Base-by-base conservation (phyloP, 2,888 invertebrate genomes). In the Philhelius pedissequus region DNA sequence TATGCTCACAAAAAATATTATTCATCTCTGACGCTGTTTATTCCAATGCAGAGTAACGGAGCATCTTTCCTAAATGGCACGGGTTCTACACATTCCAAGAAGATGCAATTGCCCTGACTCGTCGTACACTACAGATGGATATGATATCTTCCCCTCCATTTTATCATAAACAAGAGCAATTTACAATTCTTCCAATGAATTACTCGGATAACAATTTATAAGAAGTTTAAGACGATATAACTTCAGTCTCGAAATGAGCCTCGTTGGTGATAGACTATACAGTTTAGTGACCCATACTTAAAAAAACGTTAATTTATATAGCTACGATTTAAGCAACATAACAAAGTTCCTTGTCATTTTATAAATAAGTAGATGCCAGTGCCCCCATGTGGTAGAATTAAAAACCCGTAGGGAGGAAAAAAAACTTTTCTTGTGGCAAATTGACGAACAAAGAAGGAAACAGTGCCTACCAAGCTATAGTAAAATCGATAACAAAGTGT, bases 401-500 rank as follows among this genome's bases (percentile, higher is more conserved):
- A 15, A 32, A 52, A 45, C 35, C n/a, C n/a, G n/a, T n/a, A n/a
- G 35, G 20, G 22, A 20, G 27, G 20, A 9, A 9, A 54, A 32
- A 6, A 54, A 9, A 35, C 22, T 4, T 15, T 52, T 38, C 22
- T 32, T 60, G 35, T 60, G 5, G 9, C 18, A 25, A 43, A 30
- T 35, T 62, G 7, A 71, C 20, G 45, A 50, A 27, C 20, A 54
- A 50, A 27, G 22, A 68, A 74, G 48, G 38, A 80, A 60, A 68
- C 73, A 73, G 32, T 54, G n/a, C 62, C 45, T 9, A 13, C 9
- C n/a, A n/a, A n/a, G n/a, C n/a, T 45, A n/a, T 25, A 8, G 58
- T 68, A 79, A 77, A 83, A 83, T 83, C 83, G 22, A 83, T 83
- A 83, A 11, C 20, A 22, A 74, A 74, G 69, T 78, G 83, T 83